Evolutionary conservation across 2,888 invertebrate species (phyloP).

Genomic region (Mongoloraphidia duomilia): DNA sequence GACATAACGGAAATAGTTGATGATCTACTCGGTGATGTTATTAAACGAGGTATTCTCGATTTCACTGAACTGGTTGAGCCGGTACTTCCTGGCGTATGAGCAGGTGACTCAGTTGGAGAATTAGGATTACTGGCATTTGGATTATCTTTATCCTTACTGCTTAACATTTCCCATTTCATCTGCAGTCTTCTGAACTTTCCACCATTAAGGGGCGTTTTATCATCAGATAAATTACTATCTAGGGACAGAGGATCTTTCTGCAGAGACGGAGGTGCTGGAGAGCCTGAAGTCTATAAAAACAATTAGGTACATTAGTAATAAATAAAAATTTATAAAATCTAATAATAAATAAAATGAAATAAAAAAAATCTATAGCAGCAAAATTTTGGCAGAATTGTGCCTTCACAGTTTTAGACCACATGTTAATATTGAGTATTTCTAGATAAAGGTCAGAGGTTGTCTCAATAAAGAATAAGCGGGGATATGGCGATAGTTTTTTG

Average conservation of each 20-base stretch:
- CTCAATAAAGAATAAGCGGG: too few species aligned
- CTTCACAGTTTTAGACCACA: too few species aligned
- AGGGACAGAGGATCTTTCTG: constrained; percentile 25
- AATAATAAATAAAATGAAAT: too few species aligned
- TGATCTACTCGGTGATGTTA: constrained; percentile 56
- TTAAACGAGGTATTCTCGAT: constrained; percentile 61
- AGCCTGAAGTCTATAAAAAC: constrained; percentile 5
- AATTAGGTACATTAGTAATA: background rate
- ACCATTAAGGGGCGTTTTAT: constrained; percentile 34
- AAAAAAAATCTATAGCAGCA: too few species aligned
- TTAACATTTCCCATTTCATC: constrained; percentile 68
- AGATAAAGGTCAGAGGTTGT: too few species aligned
- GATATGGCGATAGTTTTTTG: too few species aligned
- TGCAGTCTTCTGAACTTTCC: constrained; percentile 61
- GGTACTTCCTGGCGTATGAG: constrained; percentile 24
- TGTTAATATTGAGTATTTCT: too few species aligned
- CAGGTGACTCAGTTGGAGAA: constrained; percentile 28
- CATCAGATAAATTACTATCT: constrained; percentile 26
- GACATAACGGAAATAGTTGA: constrained; percentile 40
- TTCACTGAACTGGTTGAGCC: constrained; percentile 28
- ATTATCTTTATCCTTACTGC: constrained; percentile 33
- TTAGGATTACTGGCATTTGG: constrained; percentile 9
- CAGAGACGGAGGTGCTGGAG: constrained; percentile 7
- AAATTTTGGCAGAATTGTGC: too few species aligned
- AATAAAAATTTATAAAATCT: too few species aligned